These are phyloP conservation scores for Meta bourneti DNA, from an alignment of 2,888 invertebrate species.

Conservation along the genomic window DNA sequence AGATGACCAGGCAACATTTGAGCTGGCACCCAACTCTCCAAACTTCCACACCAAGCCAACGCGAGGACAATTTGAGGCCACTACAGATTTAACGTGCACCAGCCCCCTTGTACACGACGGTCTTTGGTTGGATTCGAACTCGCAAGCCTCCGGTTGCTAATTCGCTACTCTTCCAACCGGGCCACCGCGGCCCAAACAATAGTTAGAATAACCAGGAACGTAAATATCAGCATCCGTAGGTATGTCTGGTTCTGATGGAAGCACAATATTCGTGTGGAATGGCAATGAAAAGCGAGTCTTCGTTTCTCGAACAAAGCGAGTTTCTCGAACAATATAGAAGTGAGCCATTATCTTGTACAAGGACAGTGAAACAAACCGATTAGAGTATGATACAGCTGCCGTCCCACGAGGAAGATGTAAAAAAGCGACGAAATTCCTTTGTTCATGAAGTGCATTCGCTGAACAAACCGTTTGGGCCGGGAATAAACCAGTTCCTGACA, in stretches of 20 bases:
- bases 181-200: no score
- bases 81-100: no score
- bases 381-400: neutral
- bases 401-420: slow-evolving; percentile 10
- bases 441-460: neutral
- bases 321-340: neutral
- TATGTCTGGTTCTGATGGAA: neutral
- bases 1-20: no score
- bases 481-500: neutral
- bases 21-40: no score
- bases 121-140: no score
- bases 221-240: neutral
- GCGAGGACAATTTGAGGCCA: no score
- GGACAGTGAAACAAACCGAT: neutral
- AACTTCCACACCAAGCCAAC: no score
- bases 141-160: no score
- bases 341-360: slow-evolving; percentile 3
- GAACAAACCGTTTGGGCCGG: neutral
- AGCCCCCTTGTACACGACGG: no score
- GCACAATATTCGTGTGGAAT: neutral
- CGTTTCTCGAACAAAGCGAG: neutral
- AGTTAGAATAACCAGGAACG: neutral
- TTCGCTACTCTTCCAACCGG: no score
- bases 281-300: neutral
- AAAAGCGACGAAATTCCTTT: slow-evolving; percentile 7